Percentiles rank a stretch among this genome's conserved stretches.
These are phyloP conservation scores for Spicauda simplicius DNA, from an alignment of 2,888 invertebrate species.

Conservation along the genomic window DNA sequence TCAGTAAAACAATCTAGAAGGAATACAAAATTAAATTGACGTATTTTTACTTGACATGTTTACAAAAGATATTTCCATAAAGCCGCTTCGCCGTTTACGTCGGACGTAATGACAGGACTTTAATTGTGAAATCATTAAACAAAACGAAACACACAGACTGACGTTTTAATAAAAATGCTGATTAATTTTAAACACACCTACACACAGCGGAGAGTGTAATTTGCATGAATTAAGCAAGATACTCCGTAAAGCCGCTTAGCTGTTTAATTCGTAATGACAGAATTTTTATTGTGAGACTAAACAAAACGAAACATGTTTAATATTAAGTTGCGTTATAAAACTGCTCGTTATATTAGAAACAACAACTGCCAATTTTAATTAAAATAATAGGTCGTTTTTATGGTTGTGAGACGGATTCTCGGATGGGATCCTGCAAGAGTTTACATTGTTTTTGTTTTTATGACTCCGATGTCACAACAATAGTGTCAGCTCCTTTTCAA, in stretches of 20 bases:
- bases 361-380: background rate
- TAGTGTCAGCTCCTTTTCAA: too few species aligned
- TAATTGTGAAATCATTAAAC: slow-evolving; percentile 27
- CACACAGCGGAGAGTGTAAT: slow-evolving; percentile 9
- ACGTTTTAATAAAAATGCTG: slow-evolving; percentile 34
- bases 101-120: slow-evolving; percentile 10
- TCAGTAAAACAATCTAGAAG: too few species aligned
- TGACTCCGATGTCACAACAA: too few species aligned
- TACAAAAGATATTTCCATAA: slow-evolving; percentile 9
- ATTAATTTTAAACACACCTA: slow-evolving; percentile 21
- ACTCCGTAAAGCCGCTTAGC: slow-evolving; percentile 1
- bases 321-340: background rate
- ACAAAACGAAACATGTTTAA: background rate
- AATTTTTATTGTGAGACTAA: background rate
- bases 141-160: slow-evolving; percentile 15
- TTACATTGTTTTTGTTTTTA: too few species aligned
- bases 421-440: too few species aligned
- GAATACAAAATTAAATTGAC: slow-evolving; percentile 3
- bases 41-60: slow-evolving; percentile 2
- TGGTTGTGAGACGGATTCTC: too few species aligned
- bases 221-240: slow-evolving; percentile 23
- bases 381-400: too few species aligned
- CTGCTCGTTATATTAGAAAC: background rate
- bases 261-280: slow-evolving; percentile 1
- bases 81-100: background rate